Conservation (phyloP, 2,888 invertebrate species). For the Tridacna crocea region DNA sequence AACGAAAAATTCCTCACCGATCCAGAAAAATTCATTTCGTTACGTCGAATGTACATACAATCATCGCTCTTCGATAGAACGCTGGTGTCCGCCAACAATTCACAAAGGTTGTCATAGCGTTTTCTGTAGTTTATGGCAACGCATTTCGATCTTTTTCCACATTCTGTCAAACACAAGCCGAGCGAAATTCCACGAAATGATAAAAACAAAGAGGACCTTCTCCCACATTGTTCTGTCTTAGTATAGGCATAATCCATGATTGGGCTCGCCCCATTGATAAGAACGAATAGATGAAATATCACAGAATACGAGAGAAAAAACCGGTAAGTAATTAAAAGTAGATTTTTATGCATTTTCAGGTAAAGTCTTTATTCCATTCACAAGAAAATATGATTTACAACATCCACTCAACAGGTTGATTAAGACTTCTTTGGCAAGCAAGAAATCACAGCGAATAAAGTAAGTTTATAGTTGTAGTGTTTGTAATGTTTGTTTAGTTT, state of each 20-base stretch:
- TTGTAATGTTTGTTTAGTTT: no score
- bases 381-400: no score
- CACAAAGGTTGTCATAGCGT: constrained; percentile 1
- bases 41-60: background rate
- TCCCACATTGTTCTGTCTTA: background rate
- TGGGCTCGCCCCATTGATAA: no score
- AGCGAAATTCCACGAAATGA: background rate
- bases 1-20: background rate
- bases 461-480: no score
- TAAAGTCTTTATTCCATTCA: no score
- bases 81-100: background rate
- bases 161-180: background rate
- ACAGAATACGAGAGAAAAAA: no score
- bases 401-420: no score
- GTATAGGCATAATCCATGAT: background rate
- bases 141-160: background rate
- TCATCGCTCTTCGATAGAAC: background rate
- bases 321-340: no score
- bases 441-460: no score
- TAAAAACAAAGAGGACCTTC: background rate
- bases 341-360: no score
- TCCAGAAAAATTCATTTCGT: background rate
- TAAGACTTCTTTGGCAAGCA: no score
- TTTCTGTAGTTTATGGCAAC: background rate
- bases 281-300: no score